Evolutionary conservation across 2,888 invertebrate species (phyloP).

Genomic region (Pyrocoelia pectoralis): DNA sequence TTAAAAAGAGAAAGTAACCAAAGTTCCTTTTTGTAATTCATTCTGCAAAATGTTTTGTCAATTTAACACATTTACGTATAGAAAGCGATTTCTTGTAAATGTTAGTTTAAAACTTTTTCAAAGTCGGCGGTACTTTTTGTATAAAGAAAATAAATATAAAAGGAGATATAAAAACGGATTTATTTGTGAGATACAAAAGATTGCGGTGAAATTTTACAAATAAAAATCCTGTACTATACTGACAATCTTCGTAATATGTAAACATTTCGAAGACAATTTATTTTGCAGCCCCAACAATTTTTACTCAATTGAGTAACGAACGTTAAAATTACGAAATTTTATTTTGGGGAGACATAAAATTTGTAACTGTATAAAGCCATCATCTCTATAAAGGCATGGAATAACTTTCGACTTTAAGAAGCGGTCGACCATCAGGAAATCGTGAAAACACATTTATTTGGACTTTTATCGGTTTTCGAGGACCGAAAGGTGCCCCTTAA

Average conservation of each 20-base stretch:
- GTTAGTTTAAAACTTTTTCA: conserved; percentile 5
- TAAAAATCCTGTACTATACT: background rate
- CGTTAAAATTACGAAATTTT: background rate
- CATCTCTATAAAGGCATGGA: background rate
- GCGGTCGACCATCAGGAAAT: conserved; percentile 24
- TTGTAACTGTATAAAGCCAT: no score
- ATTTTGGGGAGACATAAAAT: no score
- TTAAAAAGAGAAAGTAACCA: background rate
- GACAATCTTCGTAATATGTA: background rate
- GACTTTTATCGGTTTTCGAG: conserved; percentile 33
- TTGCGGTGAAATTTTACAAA: background rate
- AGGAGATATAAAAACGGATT: background rate
- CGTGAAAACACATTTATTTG: conserved; percentile 30
- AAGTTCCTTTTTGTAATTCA: conserved; percentile 9
- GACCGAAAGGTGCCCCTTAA: conserved; percentile 25
- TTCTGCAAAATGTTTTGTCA: conserved; percentile 1
- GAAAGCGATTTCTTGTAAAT: conserved; percentile 5
- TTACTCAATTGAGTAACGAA: background rate
- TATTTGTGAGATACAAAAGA: background rate
- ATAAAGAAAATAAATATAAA: background rate
- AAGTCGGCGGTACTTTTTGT: background rate
- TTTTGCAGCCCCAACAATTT: background rate
- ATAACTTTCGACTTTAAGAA: conserved; percentile 20
- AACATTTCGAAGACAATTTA: background rate
- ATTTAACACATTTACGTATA: conserved; percentile 2